Conservation (phyloP, 2,113 vertebrate genomes). For the Pachycephala philippinensis region DNA sequence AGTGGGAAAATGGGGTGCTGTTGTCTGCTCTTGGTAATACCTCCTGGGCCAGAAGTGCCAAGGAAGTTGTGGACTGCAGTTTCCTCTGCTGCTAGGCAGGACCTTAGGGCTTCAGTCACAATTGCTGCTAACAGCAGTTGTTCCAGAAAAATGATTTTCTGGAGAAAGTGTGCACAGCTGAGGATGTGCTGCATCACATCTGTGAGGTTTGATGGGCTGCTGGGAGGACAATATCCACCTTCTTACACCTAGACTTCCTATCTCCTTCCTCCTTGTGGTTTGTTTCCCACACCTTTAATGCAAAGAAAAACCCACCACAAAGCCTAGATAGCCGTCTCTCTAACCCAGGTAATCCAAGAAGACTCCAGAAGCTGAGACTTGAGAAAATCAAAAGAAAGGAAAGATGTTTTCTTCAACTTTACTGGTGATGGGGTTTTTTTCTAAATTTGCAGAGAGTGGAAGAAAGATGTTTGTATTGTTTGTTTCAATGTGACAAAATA, state of each 20-base stretch:
- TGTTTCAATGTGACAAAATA: background rate
- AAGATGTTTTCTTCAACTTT: background rate
- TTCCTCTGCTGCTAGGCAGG: background rate
- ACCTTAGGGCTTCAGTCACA: background rate
- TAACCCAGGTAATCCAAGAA: background rate
- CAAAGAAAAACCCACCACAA: background rate
- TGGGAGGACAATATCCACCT: background rate
- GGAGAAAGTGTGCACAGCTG: background rate
- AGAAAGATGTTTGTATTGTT: background rate
- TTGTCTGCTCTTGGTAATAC: no score
- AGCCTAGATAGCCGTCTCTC: background rate
- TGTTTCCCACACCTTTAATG: background rate
- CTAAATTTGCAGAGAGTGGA: background rate
- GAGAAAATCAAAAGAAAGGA: background rate
- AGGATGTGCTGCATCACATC: background rate
- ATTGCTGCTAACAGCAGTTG: background rate
- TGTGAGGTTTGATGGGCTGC: background rate
- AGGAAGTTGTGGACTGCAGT: fast-evolving
- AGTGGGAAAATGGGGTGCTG: background rate
- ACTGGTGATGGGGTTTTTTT: background rate
- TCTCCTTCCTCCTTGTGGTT: background rate
- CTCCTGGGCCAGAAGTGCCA: background rate
- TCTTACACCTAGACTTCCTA: background rate
- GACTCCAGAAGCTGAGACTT: background rate
- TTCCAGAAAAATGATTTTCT: background rate